Evolutionary conservation across 2,797 vertebrate genomes (phyloP).

Genomic region (Lophius americanus): DNA sequence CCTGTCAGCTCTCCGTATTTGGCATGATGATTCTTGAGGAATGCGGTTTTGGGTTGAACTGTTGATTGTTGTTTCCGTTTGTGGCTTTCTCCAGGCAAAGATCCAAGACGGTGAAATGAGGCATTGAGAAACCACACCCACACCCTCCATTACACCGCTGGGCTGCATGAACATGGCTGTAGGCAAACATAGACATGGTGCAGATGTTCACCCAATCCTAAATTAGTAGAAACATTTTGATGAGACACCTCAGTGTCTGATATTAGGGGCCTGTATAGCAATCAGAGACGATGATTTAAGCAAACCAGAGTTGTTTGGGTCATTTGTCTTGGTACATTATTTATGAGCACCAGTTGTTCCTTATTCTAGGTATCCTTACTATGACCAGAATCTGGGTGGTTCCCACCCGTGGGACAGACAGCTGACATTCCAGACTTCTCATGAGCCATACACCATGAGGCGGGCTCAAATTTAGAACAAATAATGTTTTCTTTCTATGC

Average conservation of each 20-base stretch:
- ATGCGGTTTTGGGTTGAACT: conserved; percentile 58
- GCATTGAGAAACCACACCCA: conserved; percentile 54
- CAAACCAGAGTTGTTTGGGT: conserved; percentile 54
- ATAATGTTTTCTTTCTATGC: conserved; percentile 38
- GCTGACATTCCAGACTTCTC: conserved; percentile 75
- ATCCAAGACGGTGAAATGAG: conserved; percentile 40
- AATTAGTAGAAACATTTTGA: conserved; percentile 34
- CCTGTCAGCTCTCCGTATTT: conserved; percentile 28
- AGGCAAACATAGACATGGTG: conserved; percentile 21
- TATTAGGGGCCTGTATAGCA: conserved; percentile 9
- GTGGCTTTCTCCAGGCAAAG: conserved; percentile 47
- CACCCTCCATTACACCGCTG: conserved; percentile 10
- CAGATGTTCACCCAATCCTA: conserved; percentile 34
- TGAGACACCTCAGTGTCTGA: conserved; percentile 54
- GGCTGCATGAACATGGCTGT: conserved; percentile 12
- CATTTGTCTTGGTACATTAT: conserved; percentile 61
- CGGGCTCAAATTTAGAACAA: conserved; percentile 62
- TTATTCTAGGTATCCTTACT: conserved; percentile 51
- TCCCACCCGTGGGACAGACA: conserved; percentile 67
- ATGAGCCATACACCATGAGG: conserved; percentile 49
- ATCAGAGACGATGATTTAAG: conserved; percentile 41
- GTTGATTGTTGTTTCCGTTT: conserved; percentile 67
- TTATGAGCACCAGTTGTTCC: conserved; percentile 71
- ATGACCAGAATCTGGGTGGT: conserved; percentile 75
- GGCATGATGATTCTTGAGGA: conserved; percentile 45